Conservation (phyloP, 2,888 invertebrate genomes). For the Troides oblongomaculatus region DNA sequence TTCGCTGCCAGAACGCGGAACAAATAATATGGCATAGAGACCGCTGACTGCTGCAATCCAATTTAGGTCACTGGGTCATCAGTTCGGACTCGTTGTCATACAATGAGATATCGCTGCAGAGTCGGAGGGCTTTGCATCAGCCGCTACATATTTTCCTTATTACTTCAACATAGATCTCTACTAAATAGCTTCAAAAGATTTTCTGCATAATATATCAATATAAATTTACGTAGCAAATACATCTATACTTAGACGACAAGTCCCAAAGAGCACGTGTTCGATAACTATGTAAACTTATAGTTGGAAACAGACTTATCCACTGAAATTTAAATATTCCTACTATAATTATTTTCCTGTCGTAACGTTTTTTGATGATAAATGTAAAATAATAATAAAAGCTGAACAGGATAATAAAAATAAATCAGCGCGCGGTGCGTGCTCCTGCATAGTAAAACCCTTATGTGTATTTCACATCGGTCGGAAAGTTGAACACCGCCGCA, state of each 20-base stretch:
- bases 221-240: too few species aligned
- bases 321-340: too few species aligned
- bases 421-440: constrained; percentile 52
- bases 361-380: too few species aligned
- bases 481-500: constrained; percentile 45
- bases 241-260: too few species aligned
- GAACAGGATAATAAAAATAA: constrained; percentile 63
- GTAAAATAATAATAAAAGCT: constrained; percentile 37
- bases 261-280: too few species aligned
- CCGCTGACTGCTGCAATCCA: constrained; percentile 70
- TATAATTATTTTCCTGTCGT: too few species aligned
- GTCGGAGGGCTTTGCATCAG: constrained; percentile 57
- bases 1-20: constrained; percentile 69
- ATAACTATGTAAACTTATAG: too few species aligned
- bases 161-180: constrained; percentile 1
- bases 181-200: neutral
- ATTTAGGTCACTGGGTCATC: constrained; percentile 73
- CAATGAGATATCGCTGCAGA: constrained; percentile 74
- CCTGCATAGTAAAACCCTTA: constrained; percentile 58
- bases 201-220: too few species aligned
- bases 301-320: too few species aligned
- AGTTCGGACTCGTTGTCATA: constrained; percentile 64
- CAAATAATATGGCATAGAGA: constrained; percentile 65
- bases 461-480: constrained; percentile 44
- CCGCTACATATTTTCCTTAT: constrained; percentile 41